Conservation (phyloP, 2,797 vertebrate species). For the Antennarius maculatus region DNA sequence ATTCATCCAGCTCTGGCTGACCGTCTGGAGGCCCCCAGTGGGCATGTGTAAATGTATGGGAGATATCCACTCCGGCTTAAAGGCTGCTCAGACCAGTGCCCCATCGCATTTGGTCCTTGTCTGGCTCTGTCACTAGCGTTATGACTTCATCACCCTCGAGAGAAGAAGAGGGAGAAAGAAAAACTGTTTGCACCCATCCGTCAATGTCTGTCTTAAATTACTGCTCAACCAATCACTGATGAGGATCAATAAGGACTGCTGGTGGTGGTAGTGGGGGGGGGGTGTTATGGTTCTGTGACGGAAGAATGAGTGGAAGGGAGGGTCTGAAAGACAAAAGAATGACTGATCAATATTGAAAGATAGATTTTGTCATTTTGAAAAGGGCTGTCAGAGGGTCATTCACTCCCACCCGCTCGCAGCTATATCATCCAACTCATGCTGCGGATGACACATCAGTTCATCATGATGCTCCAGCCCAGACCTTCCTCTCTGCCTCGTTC, state of each 20-base stretch:
- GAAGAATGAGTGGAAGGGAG: slow-evolving; percentile 72
- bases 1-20: slow-evolving; percentile 22
- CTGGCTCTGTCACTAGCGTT: slow-evolving; percentile 74
- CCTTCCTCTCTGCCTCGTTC: slow-evolving; percentile 22
- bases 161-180: slow-evolving; percentile 81
- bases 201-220: slow-evolving; percentile 89
- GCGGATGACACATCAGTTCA: slow-evolving; percentile 56
- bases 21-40: slow-evolving; percentile 45
- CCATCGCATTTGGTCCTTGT: slow-evolving; percentile 77
- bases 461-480: slow-evolving; percentile 38
- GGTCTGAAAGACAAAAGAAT: slow-evolving; percentile 80
- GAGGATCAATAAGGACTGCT: slow-evolving; percentile 86
- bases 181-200: slow-evolving; percentile 84
- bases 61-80: slow-evolving; percentile 74
- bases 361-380: slow-evolving; percentile 87
- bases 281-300: slow-evolving; percentile 48
- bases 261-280: slow-evolving; percentile 78
- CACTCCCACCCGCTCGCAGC: slow-evolving; percentile 70
- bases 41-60: slow-evolving; percentile 47
- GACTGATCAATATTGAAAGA: slow-evolving; percentile 85
- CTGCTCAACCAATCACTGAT: slow-evolving; percentile 86
- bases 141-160: slow-evolving; percentile 84
- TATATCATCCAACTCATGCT: slow-evolving; percentile 48
- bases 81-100: slow-evolving; percentile 74
- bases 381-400: slow-evolving; percentile 72